Percentiles rank a stretch among this genome's conserved stretches.
Conservation (phyloP, 1,140 invertebrate species). For the Drosophila rhopaloa region DNA sequence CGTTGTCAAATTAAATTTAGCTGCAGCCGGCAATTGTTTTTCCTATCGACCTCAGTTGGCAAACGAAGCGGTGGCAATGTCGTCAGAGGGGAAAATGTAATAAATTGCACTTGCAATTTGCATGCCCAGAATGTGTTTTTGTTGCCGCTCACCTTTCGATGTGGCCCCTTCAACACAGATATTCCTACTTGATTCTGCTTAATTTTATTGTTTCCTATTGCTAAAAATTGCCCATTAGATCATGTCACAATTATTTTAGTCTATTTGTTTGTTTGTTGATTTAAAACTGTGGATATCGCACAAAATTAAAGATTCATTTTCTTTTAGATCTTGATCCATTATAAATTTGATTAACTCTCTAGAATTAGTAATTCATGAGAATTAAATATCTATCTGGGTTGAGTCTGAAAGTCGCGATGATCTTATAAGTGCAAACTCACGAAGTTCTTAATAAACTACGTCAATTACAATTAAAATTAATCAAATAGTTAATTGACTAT, state of each 20-base stretch:
- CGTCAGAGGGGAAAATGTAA: slow-evolving; percentile 64
- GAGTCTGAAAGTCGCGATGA: slow-evolving; percentile 22
- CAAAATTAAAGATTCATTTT: slow-evolving; percentile 29
- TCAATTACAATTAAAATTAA: slow-evolving; percentile 35
- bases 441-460: slow-evolving; percentile 40
- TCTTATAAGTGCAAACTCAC: slow-evolving; percentile 35
- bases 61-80: slow-evolving; percentile 44
- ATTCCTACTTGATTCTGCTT: slow-evolving; percentile 27
- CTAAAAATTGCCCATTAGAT: slow-evolving; percentile 80
- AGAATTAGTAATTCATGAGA: slow-evolving; percentile 25
- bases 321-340: not conserved
- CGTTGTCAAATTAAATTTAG: slow-evolving; percentile 73
- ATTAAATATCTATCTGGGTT: slow-evolving; percentile 3
- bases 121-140: slow-evolving; percentile 36
- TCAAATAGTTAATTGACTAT: slow-evolving; percentile 27
- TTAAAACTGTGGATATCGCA: not conserved
- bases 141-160: slow-evolving; percentile 32
- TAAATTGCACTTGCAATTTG: slow-evolving; percentile 69
- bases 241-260: slow-evolving; percentile 74
- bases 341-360: slow-evolving; percentile 10
- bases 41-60: slow-evolving; percentile 43
- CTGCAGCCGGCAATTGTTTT: slow-evolving; percentile 56
- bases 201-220: slow-evolving; percentile 50
- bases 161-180: slow-evolving; percentile 34
- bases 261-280: slow-evolving; percentile 41